phyloP scores from a whole-genome alignment of 2,797 vertebrate species.

The Cossypha dichroa region DNA sequence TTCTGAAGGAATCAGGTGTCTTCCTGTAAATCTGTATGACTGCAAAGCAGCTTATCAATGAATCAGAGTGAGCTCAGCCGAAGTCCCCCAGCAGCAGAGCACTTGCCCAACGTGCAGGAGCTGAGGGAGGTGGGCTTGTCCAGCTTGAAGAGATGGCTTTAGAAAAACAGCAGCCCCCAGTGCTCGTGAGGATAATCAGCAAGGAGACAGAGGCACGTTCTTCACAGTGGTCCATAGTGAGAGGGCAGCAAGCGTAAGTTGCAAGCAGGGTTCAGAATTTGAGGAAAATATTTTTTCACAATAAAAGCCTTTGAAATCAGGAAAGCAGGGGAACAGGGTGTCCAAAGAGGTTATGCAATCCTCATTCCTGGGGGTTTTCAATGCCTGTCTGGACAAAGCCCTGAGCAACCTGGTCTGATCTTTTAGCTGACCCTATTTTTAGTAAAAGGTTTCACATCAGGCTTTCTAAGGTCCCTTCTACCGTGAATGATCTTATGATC shows the following conservation, averaged over 20 bases:
- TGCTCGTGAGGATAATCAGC: not conserved
- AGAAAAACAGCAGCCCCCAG: not conserved
- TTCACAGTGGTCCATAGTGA: fast-evolving
- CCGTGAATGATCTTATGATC: not conserved
- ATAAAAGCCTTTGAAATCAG: not conserved
- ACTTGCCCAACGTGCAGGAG: not conserved
- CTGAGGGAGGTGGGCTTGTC: not conserved
- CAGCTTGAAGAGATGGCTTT: not conserved
- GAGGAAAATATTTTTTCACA: not conserved
- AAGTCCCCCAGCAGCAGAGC: not conserved
- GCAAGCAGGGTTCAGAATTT: not conserved
- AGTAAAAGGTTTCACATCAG: not conserved
- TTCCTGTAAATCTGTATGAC: not conserved
- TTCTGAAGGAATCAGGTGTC: not conserved
- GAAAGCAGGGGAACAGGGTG: not conserved
- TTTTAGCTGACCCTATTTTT: not conserved
- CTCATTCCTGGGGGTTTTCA: not conserved
- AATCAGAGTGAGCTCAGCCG: not conserved
- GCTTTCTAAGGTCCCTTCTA: not conserved
- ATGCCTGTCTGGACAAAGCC: not conserved
- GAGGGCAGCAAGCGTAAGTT: not conserved
- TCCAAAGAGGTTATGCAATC: not conserved
- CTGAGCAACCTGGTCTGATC: not conserved
- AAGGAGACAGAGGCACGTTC: not conserved
- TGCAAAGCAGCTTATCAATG: not conserved